phyloP scores from a whole-genome alignment of 1,140 invertebrate genomes.

The Bradynema listronoti region DNA sequence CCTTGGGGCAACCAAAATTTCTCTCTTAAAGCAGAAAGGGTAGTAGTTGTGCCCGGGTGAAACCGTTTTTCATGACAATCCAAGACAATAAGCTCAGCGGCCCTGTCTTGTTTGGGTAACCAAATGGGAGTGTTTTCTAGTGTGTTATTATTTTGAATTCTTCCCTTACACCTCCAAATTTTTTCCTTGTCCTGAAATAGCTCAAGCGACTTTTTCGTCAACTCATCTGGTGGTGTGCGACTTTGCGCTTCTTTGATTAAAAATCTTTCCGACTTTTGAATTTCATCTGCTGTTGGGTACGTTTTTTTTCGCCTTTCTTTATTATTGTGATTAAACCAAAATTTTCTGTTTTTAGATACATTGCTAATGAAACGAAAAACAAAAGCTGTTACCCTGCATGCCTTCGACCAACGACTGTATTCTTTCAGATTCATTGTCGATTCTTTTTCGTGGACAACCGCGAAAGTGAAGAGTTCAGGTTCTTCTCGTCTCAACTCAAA shows the following conservation, averaged over 20 bases:
- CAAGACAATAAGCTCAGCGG: neutral
- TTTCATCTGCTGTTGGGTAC: neutral
- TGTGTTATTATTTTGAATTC: neutral
- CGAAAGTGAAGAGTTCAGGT: neutral
- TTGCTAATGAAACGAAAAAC: too few relatives aligned
- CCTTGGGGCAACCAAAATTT: slow-evolving; percentile 6
- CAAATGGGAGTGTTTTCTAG: slow-evolving; percentile 13
- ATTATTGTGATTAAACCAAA: too few relatives aligned
- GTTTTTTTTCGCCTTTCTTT: slow-evolving; percentile 3
- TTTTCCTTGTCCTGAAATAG: slow-evolving; percentile 10
- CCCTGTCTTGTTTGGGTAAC: slow-evolving; percentile 8
- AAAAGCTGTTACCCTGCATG: too few relatives aligned
- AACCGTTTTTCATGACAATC: slow-evolving; percentile 2
- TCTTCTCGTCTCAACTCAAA: neutral
- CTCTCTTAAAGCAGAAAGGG: slow-evolving; percentile 3
- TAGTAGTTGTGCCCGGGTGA: slow-evolving; percentile 16
- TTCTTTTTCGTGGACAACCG: too few relatives aligned
- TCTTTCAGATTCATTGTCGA: too few relatives aligned
- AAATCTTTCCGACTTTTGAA: slow-evolving; percentile 2
- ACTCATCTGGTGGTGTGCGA: neutral
- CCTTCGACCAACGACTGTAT: too few relatives aligned
- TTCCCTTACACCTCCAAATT: slow-evolving; percentile 13
- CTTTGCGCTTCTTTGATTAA: slow-evolving; percentile 14
- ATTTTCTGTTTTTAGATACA: too few relatives aligned
- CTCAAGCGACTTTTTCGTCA: neutral